These are phyloP conservation scores for Volucella bombylans DNA, from an alignment of 2,888 invertebrate species.

Conservation along the genomic window DNA sequence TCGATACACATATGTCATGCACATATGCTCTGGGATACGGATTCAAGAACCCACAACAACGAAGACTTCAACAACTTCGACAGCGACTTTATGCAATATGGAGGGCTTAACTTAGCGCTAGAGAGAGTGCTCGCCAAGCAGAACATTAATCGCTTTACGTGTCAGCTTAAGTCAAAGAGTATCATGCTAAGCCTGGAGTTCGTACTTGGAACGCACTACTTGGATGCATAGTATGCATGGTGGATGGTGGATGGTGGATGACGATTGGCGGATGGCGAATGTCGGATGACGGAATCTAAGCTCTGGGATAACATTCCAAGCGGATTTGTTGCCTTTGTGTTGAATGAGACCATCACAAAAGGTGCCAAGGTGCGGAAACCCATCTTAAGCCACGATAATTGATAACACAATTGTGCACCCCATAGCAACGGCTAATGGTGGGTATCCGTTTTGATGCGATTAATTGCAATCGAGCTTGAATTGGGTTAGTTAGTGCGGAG, in stretches of 20 bases:
- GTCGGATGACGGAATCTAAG: slow-evolving; percentile 44
- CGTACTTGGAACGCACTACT: neutral
- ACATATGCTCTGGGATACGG: slow-evolving; percentile 46
- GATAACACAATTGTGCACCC: slow-evolving; percentile 65
- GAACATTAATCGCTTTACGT: slow-evolving; percentile 70
- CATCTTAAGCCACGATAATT: slow-evolving; percentile 71
- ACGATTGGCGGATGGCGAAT: neutral
- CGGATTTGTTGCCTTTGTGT: slow-evolving; percentile 66
- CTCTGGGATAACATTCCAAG: slow-evolving; percentile 57
- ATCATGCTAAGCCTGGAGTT: slow-evolving; percentile 36
- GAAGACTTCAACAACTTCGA: slow-evolving; percentile 9
- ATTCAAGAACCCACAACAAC: slow-evolving; percentile 24
- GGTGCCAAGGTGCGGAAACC: slow-evolving; percentile 72
- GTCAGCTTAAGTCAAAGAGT: slow-evolving; percentile 71
- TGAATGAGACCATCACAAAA: slow-evolving; percentile 48
- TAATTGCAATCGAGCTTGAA: slow-evolving; percentile 72
- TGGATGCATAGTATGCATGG: no score
- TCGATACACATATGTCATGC: slow-evolving; percentile 17
- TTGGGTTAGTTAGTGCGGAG: slow-evolving; percentile 63
- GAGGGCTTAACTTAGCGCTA: slow-evolving; percentile 49
- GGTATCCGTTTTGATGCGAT: slow-evolving; percentile 69
- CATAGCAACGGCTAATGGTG: neutral
- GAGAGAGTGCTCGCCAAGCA: slow-evolving; percentile 59
- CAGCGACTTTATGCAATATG: neutral
- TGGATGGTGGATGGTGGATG: no score